Evolutionary conservation across 2,113 vertebrate genomes (phyloP).

Genomic region (human (Homo sapiens)): GRCh38 chr6:133466001-133466500

Average conservation of each 20-base stretch:
- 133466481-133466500: neutral
- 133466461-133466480: rapidly evolving
- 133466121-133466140: neutral
- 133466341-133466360: neutral
- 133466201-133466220: neutral
- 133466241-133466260: neutral
- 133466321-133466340: neutral
- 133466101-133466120: neutral
- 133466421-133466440: neutral
- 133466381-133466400: neutral
- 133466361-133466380: neutral
- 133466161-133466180: neutral
- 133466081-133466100: neutral
- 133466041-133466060: neutral
- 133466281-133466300: neutral
- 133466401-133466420: neutral
- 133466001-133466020: neutral
- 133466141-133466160: neutral
- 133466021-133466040: neutral
- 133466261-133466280: neutral
- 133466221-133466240: neutral
- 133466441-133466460: neutral
- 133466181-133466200: neutral
- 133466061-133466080: neutral
- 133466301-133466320: neutral